A percentile compares a stretch with the other conserved stretches of the same genome.
Conservation (phyloP, 2,797 vertebrate genomes). For the Trachurus trachurus region DNA sequence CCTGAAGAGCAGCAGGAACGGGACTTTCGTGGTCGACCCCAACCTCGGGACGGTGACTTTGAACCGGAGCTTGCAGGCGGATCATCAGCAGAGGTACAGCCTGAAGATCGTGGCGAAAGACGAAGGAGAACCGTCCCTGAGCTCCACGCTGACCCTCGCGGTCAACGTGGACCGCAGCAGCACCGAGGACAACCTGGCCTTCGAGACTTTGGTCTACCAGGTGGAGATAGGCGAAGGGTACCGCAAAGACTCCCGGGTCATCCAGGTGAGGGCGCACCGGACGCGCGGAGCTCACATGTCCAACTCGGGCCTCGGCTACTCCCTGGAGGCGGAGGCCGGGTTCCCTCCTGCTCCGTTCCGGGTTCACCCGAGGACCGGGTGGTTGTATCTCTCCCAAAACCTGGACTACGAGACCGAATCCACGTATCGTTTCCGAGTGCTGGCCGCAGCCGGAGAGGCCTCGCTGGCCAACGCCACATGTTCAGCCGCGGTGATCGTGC, state of each 20-base stretch:
- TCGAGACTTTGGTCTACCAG: slow-evolving; percentile 92
- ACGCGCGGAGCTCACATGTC: slow-evolving; percentile 48
- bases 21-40: slow-evolving; percentile 85
- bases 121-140: slow-evolving; percentile 84
- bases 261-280: slow-evolving; percentile 88
- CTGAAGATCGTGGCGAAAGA: slow-evolving; percentile 89
- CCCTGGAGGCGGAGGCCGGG: slow-evolving; percentile 79
- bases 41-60: slow-evolving; percentile 87
- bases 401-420: slow-evolving; percentile 90
- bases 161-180: slow-evolving; percentile 83
- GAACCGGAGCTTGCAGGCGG: slow-evolving; percentile 75
- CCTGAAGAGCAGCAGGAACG: slow-evolving; percentile 71
- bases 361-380: slow-evolving; percentile 87
- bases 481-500: slow-evolving; percentile 86
- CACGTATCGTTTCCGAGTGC: slow-evolving; percentile 83
- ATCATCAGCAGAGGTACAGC: slow-evolving; percentile 65
- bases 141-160: slow-evolving; percentile 81
- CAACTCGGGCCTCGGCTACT: slow-evolving; percentile 76
- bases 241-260: slow-evolving; percentile 79
- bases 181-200: slow-evolving; percentile 81
- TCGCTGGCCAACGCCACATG: slow-evolving; percentile 70
- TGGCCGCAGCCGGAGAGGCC: slow-evolving; percentile 74
- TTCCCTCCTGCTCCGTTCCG: slow-evolving; percentile 83
- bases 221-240: slow-evolving; percentile 91
- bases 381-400: slow-evolving; percentile 87